Evolutionary conservation across 2,888 invertebrate species (phyloP).

Genomic region (Perizoma affinitatum): DNA sequence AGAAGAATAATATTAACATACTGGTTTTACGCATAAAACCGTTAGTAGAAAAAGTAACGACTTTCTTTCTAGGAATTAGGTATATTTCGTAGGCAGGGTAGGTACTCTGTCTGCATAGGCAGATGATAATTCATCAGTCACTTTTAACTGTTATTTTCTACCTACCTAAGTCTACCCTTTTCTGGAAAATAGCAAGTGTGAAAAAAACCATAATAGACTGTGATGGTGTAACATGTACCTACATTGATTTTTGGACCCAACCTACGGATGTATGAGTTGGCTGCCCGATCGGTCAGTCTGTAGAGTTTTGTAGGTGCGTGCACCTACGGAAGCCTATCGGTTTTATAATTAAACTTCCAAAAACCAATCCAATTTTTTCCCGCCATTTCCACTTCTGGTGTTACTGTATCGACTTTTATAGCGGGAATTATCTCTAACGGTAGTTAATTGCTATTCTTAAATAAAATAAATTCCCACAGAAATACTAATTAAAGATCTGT

Average conservation of each 20-base stretch:
- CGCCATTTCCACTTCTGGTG: slow-evolving; percentile 72
- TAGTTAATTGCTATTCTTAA: slow-evolving; percentile 36
- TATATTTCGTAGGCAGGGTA: too few species aligned
- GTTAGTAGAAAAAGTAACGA: too few species aligned
- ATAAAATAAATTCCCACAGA: slow-evolving; percentile 38
- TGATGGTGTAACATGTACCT: neutral
- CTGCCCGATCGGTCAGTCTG: slow-evolving; percentile 11
- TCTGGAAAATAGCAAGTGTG: too few species aligned
- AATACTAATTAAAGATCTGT: slow-evolving; percentile 37
- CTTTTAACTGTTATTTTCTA: too few species aligned
- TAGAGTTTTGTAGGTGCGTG: slow-evolving; percentile 46
- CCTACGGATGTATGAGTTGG: slow-evolving; percentile 1
- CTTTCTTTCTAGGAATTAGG: too few species aligned
- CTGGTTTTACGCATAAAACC: too few species aligned
- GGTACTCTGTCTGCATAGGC: too few species aligned
- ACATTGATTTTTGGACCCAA: neutral
- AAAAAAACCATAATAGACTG: too few species aligned
- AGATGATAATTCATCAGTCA: too few species aligned
- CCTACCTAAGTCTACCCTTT: too few species aligned
- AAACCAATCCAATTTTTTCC: slow-evolving; percentile 72
- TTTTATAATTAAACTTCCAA: slow-evolving; percentile 78
- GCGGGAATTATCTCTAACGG: slow-evolving; percentile 40
- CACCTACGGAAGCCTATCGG: slow-evolving; percentile 79
- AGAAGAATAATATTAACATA: neutral
- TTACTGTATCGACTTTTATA: slow-evolving; percentile 63